Evolutionary conservation across 2,113 vertebrate genomes (phyloP).

Genomic region (Ursus arctos): DNA sequence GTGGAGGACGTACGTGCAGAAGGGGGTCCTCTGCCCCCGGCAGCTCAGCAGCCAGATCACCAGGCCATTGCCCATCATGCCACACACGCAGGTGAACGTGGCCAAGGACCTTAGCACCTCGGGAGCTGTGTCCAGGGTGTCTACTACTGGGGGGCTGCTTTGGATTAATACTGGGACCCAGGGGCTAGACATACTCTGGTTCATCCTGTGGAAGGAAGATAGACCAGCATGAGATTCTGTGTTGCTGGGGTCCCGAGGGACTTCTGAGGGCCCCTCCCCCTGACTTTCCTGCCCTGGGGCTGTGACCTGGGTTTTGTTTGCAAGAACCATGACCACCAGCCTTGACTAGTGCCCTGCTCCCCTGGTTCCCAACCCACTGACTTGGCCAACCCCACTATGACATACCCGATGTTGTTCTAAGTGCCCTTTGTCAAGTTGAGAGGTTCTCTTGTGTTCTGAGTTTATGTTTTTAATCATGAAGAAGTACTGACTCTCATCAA

Average conservation of each 20-base stretch:
- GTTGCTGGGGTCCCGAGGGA: rapidly evolving
- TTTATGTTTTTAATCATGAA: neutral
- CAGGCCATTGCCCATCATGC: slow-evolving; percentile 75
- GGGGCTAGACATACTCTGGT: too few species aligned
- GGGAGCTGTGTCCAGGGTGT: rapidly evolving
- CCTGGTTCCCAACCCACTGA: neutral
- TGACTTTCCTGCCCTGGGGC: rapidly evolving
- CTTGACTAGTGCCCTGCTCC: rapidly evolving
- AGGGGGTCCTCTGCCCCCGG: slow-evolving; percentile 73
- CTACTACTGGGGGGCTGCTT: neutral
- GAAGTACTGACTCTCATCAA: neutral
- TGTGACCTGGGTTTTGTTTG: neutral
- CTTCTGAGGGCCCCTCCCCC: too few species aligned
- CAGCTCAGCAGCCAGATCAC: slow-evolving; percentile 83
- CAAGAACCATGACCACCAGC: rapidly evolving
- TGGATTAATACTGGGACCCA: too few species aligned
- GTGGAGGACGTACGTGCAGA: slow-evolving; percentile 81
- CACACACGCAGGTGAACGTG: slow-evolving; percentile 61
- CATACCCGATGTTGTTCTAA: rapidly evolving
- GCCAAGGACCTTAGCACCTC: neutral
- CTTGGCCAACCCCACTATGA: rapidly evolving
- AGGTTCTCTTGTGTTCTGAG: neutral
- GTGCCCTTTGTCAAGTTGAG: neutral
- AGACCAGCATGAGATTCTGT: rapidly evolving
- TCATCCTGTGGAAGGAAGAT: neutral